Evolutionary conservation across 2,888 invertebrate genomes (phyloP), one percentile per base, ranked within the genome.

Genomic region (Mantis religiosa): DNA sequence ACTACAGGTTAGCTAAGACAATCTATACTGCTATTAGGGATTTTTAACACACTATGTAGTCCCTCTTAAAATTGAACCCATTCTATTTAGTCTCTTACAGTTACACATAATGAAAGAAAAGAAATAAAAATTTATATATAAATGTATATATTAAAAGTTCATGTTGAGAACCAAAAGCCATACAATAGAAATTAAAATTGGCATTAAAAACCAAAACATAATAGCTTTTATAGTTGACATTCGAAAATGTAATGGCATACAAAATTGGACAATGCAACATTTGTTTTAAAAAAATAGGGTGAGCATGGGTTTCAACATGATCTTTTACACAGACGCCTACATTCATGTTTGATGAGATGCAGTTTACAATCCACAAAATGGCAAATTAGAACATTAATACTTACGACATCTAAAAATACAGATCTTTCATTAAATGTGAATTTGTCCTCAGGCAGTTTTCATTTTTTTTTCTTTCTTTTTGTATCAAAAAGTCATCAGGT

Each of bases 401-500:
- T 82, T 85, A 87, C 87, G 41, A 88, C 88, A 88, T 85, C 84
- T 88, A 88, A 88, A 88, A 88, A 88, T 88, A 88, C 88, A 88
- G 84, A 84, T 84, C 84, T 88, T 71, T 85, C 41, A 14, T 87
- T 34, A 71, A 71, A 71, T 71, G 54, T 71, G 54, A 71, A 20
- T 71, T 28, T 34, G 82, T 27, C 30, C 82, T 82, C 87, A 86
- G 87, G 87, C 87, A 87, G 87, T 87, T 71, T 87, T n/a, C 81
- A 6, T 87, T 30, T 86, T 87, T 30, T 86, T 34, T 34, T 28
- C 28, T 87, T 82, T 30, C 81, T 82, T 81, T 86, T n/a, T 25
- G 28, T 81, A 71, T 82, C 25, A 28, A 82, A 25, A 87, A 27
- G 41, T 34, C n/a, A 47, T n/a, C 41, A 25, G 14, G 30, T 54